Base-by-base conservation (phyloP, 2,113 vertebrate genomes). In the Plectropomus leopardus region DNA sequence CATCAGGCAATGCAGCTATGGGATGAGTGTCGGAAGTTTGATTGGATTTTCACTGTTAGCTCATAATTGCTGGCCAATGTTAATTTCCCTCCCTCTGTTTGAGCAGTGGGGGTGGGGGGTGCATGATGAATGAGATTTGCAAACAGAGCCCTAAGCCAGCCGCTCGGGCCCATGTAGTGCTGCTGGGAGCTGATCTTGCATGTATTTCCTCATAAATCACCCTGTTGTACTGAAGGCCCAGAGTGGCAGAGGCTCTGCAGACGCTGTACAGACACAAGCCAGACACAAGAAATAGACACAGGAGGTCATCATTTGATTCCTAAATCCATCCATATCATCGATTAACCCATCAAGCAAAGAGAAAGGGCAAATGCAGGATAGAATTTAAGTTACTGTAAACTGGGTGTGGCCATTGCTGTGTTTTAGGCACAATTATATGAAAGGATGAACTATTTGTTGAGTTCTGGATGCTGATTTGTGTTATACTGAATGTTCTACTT, bases 191-290 rank as follows among this genome's bases (percentile, higher is more conserved):
- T 77, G 68, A 83, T 82, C 59, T 24, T n/a, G 76, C 65, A 69
- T 75, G 72, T 72, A 72, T 85, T 82, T 59, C 21, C 60, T 83
- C 80, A 88, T 86, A 75, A 86, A 92, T 89, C 88, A 86, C 51
- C 21, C 63, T 1, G 58, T 44, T 80, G 76, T 54, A 79, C 69
- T 7, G 8, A 53, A 30, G 70, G 58, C 59, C 19, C n/a, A 9
- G 30, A 59, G 76, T 79, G 83, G 60, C 80, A 57, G 9, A 50
- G 36, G 47, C 54, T 78, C 15, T 1, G 14, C 54, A 44, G 76
- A 82, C 48, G 21, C 8, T 3, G 36, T 26, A 17, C 42, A 61
- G 42, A 45, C 30, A 36, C 11, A 24, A 48, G 14, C 32, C 63
- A 76, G 45, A 76, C 30, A 66, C 16, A 77, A 47, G 60, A 7